These are phyloP conservation scores for Balaenoptera acutorostrata DNA, from an alignment of 2,113 vertebrate species.

Conservation along the genomic window DNA sequence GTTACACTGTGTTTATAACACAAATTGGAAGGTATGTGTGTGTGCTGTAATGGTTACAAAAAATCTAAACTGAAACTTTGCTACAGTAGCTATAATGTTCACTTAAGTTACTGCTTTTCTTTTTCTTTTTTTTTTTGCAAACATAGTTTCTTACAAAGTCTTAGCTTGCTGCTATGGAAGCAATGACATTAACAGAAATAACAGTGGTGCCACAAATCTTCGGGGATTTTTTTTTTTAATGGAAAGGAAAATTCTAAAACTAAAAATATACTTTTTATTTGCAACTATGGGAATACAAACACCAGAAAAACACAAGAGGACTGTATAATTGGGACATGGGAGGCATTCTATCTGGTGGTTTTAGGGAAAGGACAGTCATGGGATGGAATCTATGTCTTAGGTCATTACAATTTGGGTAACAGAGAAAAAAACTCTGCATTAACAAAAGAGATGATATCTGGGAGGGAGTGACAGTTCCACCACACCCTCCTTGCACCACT, in stretches of 20 bases:
- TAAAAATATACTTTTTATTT: conserved; percentile 69
- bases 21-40: not conserved
- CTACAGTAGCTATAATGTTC: conserved; percentile 18
- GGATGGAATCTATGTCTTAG: conserved; percentile 14
- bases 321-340: conserved; percentile 25
- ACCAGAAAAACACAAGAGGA: conserved; percentile 50
- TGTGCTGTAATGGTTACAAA: not conserved
- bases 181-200: conserved; percentile 67
- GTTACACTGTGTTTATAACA: not conserved
- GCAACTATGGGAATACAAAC: conserved; percentile 63
- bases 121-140: not conserved
- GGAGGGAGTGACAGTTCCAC: not conserved
- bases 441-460: not conserved
- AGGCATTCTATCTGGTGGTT: conserved; percentile 47
- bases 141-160: conserved; percentile 62
- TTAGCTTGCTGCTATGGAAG: conserved; percentile 67
- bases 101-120: conserved; percentile 5
- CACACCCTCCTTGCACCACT: not conserved
- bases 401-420: not conserved
- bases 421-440: not conserved
- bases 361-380: conserved; percentile 32
- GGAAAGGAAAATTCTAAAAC: conserved; percentile 68
- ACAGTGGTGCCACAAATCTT: conserved; percentile 67
- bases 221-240: conserved; percentile 69
- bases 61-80: conserved; percentile 59